Conservation (phyloP, 2,113 vertebrate species). For the Ceratotherium simum region DNA sequence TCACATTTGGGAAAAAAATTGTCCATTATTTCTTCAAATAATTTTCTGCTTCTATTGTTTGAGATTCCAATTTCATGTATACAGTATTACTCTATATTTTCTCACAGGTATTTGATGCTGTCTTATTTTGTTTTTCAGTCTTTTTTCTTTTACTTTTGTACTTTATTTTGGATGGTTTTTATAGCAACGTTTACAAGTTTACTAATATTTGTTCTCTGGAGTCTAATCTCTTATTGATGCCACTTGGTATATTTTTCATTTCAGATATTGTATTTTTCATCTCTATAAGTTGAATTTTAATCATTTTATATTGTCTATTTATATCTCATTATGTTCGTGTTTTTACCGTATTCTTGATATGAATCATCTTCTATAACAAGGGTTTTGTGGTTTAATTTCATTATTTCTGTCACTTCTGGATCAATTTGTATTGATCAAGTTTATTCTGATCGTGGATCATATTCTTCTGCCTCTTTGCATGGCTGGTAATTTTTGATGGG, state of each 20-base stretch:
- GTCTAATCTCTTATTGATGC: not conserved
- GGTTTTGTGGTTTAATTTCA: not conserved
- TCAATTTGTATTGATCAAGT: not conserved
- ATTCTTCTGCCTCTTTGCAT: not conserved
- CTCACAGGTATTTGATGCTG: not conserved
- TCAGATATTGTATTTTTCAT: not conserved
- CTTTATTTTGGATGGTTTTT: not conserved
- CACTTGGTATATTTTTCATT: not conserved
- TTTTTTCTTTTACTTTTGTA: not conserved
- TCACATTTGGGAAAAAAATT: not conserved
- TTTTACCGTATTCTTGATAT: not conserved
- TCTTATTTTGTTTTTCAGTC: not conserved
- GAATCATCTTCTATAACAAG: not conserved
- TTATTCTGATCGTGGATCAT: not conserved
- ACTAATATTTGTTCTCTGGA: not conserved
- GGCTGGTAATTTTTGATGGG: not conserved
- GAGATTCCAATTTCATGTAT: not conserved
- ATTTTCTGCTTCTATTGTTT: not conserved
- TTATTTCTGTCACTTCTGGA: not conserved
- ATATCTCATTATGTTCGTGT: not conserved
- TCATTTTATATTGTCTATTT: not conserved
- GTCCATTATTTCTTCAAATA: not conserved
- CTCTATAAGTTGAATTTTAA: not conserved
- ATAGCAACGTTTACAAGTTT: not conserved
- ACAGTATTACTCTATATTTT: not conserved